Evolutionary conservation across 2,113 vertebrate genomes (phyloP).

Genomic region (Cyanoramphus novaezelandiae): DNA sequence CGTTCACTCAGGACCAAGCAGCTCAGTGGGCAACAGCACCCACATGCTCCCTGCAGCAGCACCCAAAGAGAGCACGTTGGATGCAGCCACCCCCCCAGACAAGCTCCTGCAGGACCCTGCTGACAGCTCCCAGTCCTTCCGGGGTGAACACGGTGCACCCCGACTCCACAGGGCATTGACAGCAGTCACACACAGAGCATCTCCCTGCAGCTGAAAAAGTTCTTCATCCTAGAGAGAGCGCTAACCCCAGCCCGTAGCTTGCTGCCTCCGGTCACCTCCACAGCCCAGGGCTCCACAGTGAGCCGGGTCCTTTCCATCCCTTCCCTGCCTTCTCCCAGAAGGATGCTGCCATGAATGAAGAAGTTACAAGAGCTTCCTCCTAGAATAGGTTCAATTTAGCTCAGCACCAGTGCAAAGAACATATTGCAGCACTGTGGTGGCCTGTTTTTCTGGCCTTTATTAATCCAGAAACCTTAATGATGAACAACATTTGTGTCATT

Average conservation of each 20-base stretch:
- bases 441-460: conserved; percentile 83
- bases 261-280: background rate
- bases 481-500: conserved; percentile 86
- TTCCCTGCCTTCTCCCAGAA: background rate
- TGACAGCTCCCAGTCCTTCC: fast-evolving
- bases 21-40: fast-evolving
- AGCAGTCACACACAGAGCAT: background rate
- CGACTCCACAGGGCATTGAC: background rate
- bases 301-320: background rate
- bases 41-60: background rate
- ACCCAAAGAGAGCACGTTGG: fast-evolving
- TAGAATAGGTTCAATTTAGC: conserved; percentile 39
- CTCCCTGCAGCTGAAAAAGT: background rate
- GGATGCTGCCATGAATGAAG: background rate
- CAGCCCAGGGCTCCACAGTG: background rate
- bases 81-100: background rate
- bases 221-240: background rate
- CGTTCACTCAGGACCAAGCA: background rate
- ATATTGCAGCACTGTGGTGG: conserved; percentile 64
- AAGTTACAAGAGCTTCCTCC: conserved; percentile 20
- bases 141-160: fast-evolving
- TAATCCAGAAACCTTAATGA: conserved; percentile 84
- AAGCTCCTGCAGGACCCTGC: background rate
- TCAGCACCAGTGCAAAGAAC: conserved; percentile 31
- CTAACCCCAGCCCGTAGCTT: background rate